phyloP scores from a whole-genome alignment of 2,888 invertebrate genomes.

The Atethmia centrago region DNA sequence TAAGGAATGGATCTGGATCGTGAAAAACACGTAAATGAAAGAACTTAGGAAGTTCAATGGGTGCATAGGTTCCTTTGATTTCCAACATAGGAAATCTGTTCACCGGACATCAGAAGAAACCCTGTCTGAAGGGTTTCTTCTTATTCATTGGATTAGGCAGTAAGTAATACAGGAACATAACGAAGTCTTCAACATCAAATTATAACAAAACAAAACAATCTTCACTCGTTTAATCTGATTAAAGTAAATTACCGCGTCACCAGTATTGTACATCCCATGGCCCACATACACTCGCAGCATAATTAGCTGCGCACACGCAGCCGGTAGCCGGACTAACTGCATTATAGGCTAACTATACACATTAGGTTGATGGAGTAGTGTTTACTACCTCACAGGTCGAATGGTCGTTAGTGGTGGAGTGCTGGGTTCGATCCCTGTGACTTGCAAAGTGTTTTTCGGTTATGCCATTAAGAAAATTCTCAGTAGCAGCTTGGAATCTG shows the following conservation, averaged over 20 bases:
- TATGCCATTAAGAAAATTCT: background rate
- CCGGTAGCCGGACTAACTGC: conserved; percentile 62
- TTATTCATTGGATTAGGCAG: background rate
- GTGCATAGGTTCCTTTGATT: background rate
- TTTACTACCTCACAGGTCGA: background rate
- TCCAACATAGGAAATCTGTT: background rate
- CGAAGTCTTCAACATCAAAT: background rate
- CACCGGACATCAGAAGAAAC: background rate
- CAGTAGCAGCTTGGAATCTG: no score
- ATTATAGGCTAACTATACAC: conserved; percentile 24
- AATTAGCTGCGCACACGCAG: conserved; percentile 67
- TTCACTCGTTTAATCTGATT: background rate
- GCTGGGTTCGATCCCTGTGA: background rate
- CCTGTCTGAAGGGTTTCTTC: background rate
- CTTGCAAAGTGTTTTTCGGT: background rate
- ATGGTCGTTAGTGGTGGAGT: background rate
- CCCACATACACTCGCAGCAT: conserved; percentile 67
- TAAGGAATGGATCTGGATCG: background rate
- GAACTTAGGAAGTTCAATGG: background rate
- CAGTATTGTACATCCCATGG: conserved; percentile 46
- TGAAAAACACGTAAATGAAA: background rate
- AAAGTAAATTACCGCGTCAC: conserved; percentile 59
- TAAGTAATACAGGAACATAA: background rate
- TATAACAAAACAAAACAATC: no score
- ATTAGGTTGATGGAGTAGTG: conserved; percentile 5